Evolutionary conservation across 2,888 invertebrate genomes (phyloP).

Genomic region (Thymelicus lineola): DNA sequence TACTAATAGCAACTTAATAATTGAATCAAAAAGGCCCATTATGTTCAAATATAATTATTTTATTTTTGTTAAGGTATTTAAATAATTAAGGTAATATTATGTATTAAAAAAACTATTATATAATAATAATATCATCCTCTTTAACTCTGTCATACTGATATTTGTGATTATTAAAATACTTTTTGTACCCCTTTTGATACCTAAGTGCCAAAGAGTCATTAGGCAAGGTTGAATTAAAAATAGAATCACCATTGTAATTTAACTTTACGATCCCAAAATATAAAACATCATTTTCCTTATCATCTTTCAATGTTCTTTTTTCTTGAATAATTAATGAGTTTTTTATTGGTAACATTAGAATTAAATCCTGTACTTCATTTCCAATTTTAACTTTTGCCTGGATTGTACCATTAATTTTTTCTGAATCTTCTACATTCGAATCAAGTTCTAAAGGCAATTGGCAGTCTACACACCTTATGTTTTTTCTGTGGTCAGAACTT

Average conservation of each 20-base stretch:
- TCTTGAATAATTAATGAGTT: conserved; percentile 70
- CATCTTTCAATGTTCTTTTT: conserved; percentile 53
- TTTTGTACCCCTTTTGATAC: conserved; percentile 74
- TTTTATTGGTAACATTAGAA: conserved; percentile 68
- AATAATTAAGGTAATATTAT: too few relatives aligned
- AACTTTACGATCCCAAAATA: conserved; percentile 75
- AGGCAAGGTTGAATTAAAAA: conserved; percentile 61
- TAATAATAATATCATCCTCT: conserved; percentile 61
- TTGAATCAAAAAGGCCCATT: too few relatives aligned
- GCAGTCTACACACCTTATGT: conserved; percentile 80
- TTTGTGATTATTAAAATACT: conserved; percentile 47
- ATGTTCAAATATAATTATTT: too few relatives aligned
- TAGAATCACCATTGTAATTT: conserved; percentile 60
- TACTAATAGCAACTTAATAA: too few relatives aligned
- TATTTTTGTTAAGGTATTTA: too few relatives aligned
- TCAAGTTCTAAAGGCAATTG: conserved; percentile 65
- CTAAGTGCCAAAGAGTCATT: conserved; percentile 71
- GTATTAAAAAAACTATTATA: conserved; percentile 34
- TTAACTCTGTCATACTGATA: conserved; percentile 58
- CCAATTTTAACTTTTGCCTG: conserved; percentile 73
- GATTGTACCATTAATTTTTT: conserved; percentile 66
- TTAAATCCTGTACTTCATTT: conserved; percentile 60
- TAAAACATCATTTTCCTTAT: conserved; percentile 54
- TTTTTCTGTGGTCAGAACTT: conserved; percentile 70
- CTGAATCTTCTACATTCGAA: conserved; percentile 36